A percentile compares a stretch with the other conserved stretches of the same genome.
Evolutionary conservation across 2,888 invertebrate species (phyloP).

Genomic region (Papilio protenor): DNA sequence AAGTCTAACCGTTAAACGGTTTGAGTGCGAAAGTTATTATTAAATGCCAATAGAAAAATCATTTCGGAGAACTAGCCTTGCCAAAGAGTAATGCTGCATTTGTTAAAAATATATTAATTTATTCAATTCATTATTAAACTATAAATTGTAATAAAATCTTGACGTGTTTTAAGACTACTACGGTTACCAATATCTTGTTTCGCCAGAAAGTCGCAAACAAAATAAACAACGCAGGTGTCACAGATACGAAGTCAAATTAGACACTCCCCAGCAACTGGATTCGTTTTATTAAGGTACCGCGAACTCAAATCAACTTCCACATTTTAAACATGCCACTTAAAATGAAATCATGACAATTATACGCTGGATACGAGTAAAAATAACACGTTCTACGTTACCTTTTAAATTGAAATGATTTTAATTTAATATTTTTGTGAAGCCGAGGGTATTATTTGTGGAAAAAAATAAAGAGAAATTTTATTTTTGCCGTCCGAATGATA

Average conservation of each 20-base stretch:
- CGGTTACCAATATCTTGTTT: constrained; percentile 38
- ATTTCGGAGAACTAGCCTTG: neutral
- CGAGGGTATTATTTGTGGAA: neutral
- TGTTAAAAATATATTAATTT: too few relatives aligned
- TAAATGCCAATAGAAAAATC: neutral
- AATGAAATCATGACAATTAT: constrained; percentile 26
- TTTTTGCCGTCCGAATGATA: neutral
- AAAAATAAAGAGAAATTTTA: neutral
- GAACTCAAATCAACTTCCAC: constrained; percentile 20
- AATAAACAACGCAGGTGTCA: constrained; percentile 74
- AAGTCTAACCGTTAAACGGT: neutral
- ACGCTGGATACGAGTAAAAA: neutral
- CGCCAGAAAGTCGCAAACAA: constrained; percentile 50
- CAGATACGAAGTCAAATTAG: constrained; percentile 66
- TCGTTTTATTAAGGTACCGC: constrained; percentile 54
- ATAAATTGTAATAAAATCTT: neutral
- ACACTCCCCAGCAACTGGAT: constrained; percentile 62
- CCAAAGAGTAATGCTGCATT: neutral
- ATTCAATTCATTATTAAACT: neutral
- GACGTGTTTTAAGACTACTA: neutral
- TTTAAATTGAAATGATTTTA: neutral
- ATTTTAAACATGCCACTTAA: constrained; percentile 16
- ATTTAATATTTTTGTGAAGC: neutral
- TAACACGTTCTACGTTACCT: neutral
- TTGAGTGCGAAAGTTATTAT: neutral